These are phyloP conservation scores for Dendrolimus punctatus DNA, from an alignment of 1,140 invertebrate species.

Conservation along the genomic window DNA sequence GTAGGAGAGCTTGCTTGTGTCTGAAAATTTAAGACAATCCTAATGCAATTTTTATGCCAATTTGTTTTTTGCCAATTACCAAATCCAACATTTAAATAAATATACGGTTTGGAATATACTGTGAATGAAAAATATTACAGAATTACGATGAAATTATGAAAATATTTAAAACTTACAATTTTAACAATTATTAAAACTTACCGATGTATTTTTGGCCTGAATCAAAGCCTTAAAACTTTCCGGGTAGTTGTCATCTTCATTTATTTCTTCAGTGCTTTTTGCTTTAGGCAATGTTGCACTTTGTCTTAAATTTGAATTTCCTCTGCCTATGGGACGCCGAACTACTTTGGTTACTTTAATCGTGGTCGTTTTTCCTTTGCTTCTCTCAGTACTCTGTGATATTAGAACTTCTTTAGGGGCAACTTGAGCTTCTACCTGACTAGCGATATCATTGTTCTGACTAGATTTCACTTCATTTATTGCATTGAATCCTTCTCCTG, in stretches of 20 bases:
- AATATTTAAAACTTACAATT: too few relatives aligned
- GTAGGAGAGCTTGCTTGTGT: slow-evolving; percentile 57
- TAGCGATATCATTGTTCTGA: slow-evolving; percentile 46
- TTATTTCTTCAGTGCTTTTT: slow-evolving; percentile 50
- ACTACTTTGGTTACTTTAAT: slow-evolving; percentile 40
- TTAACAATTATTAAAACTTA: slow-evolving; percentile 26
- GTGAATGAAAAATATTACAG: too few relatives aligned
- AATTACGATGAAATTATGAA: too few relatives aligned
- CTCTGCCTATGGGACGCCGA: slow-evolving; percentile 39
- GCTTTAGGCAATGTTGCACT: slow-evolving; percentile 23
- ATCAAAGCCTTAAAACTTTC: slow-evolving; percentile 64
- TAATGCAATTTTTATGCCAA: slow-evolving; percentile 2
- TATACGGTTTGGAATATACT: not conserved
- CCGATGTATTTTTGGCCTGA: slow-evolving; percentile 63
- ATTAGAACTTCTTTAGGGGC: slow-evolving; percentile 25
- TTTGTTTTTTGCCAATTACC: not conserved
- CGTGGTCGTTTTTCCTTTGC: slow-evolving; percentile 26
- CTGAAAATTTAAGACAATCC: slow-evolving; percentile 32
- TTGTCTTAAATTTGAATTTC: slow-evolving; percentile 32
- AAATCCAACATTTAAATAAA: not conserved
- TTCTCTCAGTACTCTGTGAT: slow-evolving; percentile 34
- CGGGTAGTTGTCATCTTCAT: slow-evolving; percentile 63
- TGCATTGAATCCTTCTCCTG: slow-evolving; percentile 42
- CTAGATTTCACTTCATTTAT: slow-evolving; percentile 48
- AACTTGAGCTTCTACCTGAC: slow-evolving; percentile 35